Conservation (phyloP, 1,140 invertebrate species). For the Dryas iulia region DNA sequence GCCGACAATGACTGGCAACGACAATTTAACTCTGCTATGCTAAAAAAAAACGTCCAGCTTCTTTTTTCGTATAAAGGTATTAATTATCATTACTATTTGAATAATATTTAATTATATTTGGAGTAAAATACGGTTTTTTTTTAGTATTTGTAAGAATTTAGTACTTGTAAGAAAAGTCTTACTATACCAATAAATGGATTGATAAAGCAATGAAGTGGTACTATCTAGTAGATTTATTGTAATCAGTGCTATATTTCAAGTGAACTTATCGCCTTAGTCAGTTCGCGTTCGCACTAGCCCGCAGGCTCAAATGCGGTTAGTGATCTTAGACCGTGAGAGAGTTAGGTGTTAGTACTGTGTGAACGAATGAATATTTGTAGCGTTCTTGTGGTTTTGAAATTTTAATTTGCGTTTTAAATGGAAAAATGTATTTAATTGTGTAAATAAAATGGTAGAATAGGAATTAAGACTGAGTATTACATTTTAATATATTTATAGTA, state of each 20-base stretch:
- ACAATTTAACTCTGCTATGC: too few relatives aligned
- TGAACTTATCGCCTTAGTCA: neutral
- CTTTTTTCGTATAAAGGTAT: too few relatives aligned
- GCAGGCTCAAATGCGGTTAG: constrained; percentile 13
- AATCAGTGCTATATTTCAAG: neutral
- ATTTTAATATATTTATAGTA: too few relatives aligned
- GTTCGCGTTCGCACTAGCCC: constrained; percentile 11
- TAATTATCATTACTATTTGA: too few relatives aligned
- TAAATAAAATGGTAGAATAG: too few relatives aligned
- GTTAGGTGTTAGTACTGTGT: constrained; percentile 26
- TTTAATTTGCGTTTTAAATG: neutral
- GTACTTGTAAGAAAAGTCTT: neutral
- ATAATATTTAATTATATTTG: too few relatives aligned
- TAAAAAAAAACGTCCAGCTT: too few relatives aligned
- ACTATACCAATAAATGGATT: neutral
- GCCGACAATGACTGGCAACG: too few relatives aligned
- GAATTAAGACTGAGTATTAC: too few relatives aligned
- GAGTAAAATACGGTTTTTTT: too few relatives aligned
- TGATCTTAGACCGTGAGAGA: constrained; percentile 34
- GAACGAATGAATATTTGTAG: constrained; percentile 24
- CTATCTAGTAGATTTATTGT: neutral
- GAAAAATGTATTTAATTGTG: neutral
- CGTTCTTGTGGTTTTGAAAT: neutral
- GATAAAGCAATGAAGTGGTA: neutral
- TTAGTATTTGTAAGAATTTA: neutral